Evolutionary conservation across 2,113 vertebrate genomes (phyloP), one percentile per base, ranked within the genome.

Genomic region (Dinomys branickii): DNA sequence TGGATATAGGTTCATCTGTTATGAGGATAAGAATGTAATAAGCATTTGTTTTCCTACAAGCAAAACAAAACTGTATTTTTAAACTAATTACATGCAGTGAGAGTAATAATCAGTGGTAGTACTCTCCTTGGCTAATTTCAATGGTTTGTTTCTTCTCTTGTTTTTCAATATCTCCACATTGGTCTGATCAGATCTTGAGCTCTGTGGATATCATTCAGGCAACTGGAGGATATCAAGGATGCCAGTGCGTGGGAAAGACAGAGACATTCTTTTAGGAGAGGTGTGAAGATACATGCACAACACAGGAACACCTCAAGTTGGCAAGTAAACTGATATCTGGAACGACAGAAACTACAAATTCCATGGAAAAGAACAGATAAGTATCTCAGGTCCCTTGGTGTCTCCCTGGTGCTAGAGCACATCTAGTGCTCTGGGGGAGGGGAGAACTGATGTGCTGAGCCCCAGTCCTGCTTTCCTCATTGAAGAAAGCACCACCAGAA

Each of bases 101-200:
- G 9, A 65, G 7, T 78, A 44, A 54, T 28, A 77, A 91, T n/a
- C 7, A 81, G 8, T 38, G 16, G 5, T 47, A 56, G n/a, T 83
- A 2, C 5, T 91, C 19, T 89, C 47, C 35, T 38, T 61, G 50
- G 10, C 30, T 65, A 33, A 63, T 22, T 81, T 91, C 41, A 90
- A 69, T 33, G 4, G 50, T 10, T 90, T 13, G 67, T 41, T 20
- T 80, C 56, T 69, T 61, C 94, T 67, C 50, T 35, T 89, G 8
- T 58, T 96, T 93, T 61, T 52, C 44, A 94, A 4, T 77, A 93
- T 77, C 28, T 90, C 52, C 56, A 41, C n/a, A 90, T 28, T 11
- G 22, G 10, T 94, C 26, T 44, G 6, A 85, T 47, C 35, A 86
- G 65, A 88, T 14, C 3, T 30, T 35, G 24, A 81, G 33, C 24